Base-by-base conservation (phyloP, 2,113 vertebrate species). In the Oxygymnocypris stewartii region DNA sequence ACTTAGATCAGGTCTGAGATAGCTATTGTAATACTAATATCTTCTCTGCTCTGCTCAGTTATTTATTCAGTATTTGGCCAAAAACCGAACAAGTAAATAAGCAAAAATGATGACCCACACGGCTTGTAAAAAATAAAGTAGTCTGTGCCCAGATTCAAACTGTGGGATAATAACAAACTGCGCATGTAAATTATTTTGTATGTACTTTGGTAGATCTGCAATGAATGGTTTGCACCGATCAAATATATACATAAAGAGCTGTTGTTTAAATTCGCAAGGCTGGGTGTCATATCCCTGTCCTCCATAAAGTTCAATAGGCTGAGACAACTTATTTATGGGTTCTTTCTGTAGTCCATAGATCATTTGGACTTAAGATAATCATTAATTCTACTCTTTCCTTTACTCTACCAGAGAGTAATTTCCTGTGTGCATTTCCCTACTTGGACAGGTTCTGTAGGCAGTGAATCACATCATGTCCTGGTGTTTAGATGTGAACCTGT, bases 11-110 rank as follows among this genome's bases (percentile, higher is more conserved):
- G 5, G 14, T 67, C 42, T 47, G 9, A 25, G n/a, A 69, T 69
- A 40, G 63, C 57, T 80, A 80, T 63, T 44, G 57, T 63, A 63
- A 79, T 59, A 59, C 31, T 79, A 79, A 42, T 25, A 44, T 80
- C 57, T 63, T 6, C 11, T 40, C 78, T 80, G 78, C 13, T 80
- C 18, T 0, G 18, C 78, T 25, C 23, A 63, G 57, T 63, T 63
- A n/a, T 79, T 42, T 79, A 57, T 5, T 79, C 28, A 16, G 54
- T 61, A 25, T 37, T 42, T 57, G 31, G 23, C 35, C 12, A 61
- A 80, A 75, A 61, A 37, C 35, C n/a, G 37, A 80, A 8, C n/a
- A 57, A 73, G 20, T 57, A 25, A 25, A 63, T 11, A 63, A 42
- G 37, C 23, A 47, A 80, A 79, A 79, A 57, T 37, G 18, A 13